phyloP scores from a whole-genome alignment of 1,140 invertebrate genomes.

The Choristoneura fumiferana region DNA sequence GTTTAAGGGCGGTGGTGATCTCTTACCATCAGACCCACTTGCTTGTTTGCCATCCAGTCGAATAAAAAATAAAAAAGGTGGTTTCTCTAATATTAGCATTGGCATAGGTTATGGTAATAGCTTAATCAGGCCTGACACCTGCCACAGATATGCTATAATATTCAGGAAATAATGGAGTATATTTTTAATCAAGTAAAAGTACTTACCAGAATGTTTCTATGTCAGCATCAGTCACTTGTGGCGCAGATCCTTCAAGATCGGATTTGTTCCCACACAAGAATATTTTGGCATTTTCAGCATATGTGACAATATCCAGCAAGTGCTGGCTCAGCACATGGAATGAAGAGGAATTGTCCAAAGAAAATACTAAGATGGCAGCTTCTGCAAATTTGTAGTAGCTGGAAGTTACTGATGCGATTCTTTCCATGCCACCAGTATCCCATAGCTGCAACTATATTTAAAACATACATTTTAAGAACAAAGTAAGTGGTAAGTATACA shows the following conservation, averaged over 20 bases:
- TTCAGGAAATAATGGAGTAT: no score
- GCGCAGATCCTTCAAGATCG: conserved; percentile 85
- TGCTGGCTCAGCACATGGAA: conserved; percentile 96
- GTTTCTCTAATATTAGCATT: no score
- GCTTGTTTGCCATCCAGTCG: no score
- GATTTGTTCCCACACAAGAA: conserved; percentile 95
- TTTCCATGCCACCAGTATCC: conserved; percentile 96
- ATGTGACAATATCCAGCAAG: conserved; percentile 92
- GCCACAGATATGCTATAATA: no score
- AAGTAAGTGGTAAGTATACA: no score
- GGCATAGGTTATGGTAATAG: no score
- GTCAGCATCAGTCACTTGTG: conserved; percentile 91
- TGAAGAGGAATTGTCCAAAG: conserved; percentile 92
- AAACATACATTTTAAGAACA: conserved; percentile 1
- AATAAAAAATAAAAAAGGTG: no score
- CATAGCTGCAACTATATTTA: conserved; percentile 89
- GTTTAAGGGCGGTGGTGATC: no score
- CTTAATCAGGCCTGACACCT: no score
- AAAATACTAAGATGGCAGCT: conserved; percentile 93
- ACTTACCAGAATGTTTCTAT: conserved; percentile 93
- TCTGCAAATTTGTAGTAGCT: conserved; percentile 97
- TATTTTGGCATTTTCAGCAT: conserved; percentile 96
- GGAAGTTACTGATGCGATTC: conserved; percentile 94
- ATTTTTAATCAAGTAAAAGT: no score
- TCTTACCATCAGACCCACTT: no score